Base-by-base conservation (phyloP, 2,113 vertebrate genomes). In the Marcusenius ussheri region DNA sequence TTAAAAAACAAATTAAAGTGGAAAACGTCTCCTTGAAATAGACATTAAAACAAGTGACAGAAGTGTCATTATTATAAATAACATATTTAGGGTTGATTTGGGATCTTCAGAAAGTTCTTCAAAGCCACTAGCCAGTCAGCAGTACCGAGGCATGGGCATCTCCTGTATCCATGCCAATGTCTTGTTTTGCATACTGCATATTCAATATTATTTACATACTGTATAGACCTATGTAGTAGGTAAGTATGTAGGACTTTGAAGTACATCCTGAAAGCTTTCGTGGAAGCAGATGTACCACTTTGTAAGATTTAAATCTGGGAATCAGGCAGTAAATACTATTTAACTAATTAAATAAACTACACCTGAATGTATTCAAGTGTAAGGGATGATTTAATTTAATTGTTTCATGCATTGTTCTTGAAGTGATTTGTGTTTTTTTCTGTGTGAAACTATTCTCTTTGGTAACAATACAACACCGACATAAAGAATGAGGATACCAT, bases 1-100 rank as follows among this genome's bases (percentile, higher is more conserved):
- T 70, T 70, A 80, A 80, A 80, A 77, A 80, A 80, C 35, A 80
- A 80, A 80, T 80, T 80, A 80, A 80, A 80, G 4, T 80, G 35
- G 74, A 42, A 42, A 19, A 80, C 5, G 74, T 42, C 74, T 5
- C 10, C 31, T 80, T 35, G 35, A 39, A 80, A 80, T 42, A 42
- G 62, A 31, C 62, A 70, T 70, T 70, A 70, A 70, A 70, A 31
- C n/a, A 27, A 70, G n/a, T 70, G 62, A 80, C 35, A 80, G 35
- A 42, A 80, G 39, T 42, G 17, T 80, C 27, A 17, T 42, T 19
- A 80, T 21, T 80, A 80, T 80, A 80, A 42, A 19, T 80, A 80
- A 42, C 17, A 80, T 80, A 42, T 39, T 56, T 39, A 4, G 31
- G 35, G 35, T 21, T 80, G 35, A 39, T 80, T 21, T 56, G 19